These are phyloP conservation scores for Antedon mediterranea DNA, from an alignment of 53 echinoderm and acorn worm species.

Conservation along the genomic window DNA sequence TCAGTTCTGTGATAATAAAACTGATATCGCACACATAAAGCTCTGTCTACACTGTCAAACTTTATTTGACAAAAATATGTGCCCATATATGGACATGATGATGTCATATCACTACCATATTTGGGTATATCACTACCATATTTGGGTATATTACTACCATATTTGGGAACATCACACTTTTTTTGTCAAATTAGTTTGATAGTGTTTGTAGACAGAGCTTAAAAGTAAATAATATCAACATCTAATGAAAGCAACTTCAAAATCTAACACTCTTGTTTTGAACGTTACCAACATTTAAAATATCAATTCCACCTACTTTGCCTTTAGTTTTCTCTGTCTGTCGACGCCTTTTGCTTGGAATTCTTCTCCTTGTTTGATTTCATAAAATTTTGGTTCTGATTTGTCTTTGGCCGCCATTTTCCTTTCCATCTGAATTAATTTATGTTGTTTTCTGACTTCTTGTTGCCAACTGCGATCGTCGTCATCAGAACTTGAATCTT, in stretches of 20 bases:
- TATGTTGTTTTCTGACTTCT: conserved; percentile 53
- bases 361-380: conserved; percentile 67
- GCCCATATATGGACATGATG: no score
- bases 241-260: neutral
- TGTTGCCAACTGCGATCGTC: conserved; percentile 64
- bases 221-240: neutral
- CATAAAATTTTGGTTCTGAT: conserved; percentile 58
- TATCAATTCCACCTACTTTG: conserved; percentile 3
- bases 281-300: neutral
- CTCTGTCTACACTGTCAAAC: no score
- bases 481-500: conserved; percentile 43
- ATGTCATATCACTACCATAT: no score
- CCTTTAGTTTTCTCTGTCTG: conserved; percentile 28
- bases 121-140: no score
- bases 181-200: no score
- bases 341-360: conserved; percentile 12
- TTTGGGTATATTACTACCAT: no score
- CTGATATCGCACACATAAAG: no score
- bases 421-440: conserved; percentile 35
- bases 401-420: conserved; percentile 6
- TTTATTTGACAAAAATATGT: no score
- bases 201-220: no score
- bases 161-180: no score
- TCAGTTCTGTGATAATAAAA: no score
- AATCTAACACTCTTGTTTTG: neutral